These are phyloP conservation scores for Anhinga anhinga DNA, from an alignment of 2,113 vertebrate species.

Conservation along the genomic window DNA sequence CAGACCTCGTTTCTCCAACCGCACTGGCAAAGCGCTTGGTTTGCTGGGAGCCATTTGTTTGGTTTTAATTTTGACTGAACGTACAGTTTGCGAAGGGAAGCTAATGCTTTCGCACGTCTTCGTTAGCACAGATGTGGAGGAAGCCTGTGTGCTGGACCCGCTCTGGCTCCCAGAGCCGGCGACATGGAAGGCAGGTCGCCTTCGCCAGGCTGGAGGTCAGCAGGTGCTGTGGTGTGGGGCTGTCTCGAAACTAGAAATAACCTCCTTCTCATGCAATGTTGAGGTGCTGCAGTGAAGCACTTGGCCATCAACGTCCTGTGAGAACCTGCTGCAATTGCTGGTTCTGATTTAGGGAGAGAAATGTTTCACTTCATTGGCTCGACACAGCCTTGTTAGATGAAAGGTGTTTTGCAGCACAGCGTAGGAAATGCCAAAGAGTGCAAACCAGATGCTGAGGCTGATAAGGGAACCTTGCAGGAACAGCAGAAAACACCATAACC, in stretches of 20 bases:
- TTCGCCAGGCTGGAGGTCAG: neutral
- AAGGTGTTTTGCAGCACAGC: neutral
- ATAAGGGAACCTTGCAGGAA: neutral
- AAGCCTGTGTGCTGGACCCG: neutral
- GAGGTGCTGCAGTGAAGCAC: neutral
- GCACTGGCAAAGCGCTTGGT: accelerated
- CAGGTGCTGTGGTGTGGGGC: neutral
- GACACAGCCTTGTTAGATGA: neutral
- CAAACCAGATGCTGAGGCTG: neutral
- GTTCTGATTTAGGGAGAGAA: neutral
- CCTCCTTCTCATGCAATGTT: neutral
- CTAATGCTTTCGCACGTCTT: neutral
- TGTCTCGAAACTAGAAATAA: neutral
- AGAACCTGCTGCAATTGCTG: neutral
- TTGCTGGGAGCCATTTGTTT: neutral
- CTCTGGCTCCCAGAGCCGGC: neutral
- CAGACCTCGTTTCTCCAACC: neutral
- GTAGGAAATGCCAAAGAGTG: neutral
- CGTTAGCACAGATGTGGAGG: neutral
- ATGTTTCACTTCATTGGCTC: neutral
- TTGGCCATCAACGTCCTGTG: neutral
- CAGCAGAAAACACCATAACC: neutral
- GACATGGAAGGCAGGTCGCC: neutral
- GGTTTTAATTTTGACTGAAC: conserved; percentile 7
- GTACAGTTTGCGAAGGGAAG: neutral